A percentile compares a stretch with the other conserved stretches of the same genome.
phyloP scores from a whole-genome alignment of 64 coral and sea anemone genomes.

The Hydrozoanthus tunicans region DNA sequence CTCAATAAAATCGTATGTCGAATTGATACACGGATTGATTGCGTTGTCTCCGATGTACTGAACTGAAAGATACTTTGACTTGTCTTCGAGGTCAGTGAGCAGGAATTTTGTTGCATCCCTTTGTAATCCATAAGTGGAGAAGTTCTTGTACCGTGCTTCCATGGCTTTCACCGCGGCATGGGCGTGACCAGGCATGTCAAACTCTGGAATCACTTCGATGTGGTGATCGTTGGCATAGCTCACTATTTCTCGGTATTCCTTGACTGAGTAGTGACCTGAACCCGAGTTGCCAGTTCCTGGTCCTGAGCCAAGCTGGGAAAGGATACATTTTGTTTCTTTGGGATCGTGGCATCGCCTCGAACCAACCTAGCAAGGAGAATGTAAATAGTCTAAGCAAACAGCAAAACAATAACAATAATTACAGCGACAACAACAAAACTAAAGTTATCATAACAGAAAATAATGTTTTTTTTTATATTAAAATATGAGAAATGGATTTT shows the following conservation, averaged over 20 bases:
- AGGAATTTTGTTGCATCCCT: conserved; percentile 63
- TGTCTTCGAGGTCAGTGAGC: conserved; percentile 70
- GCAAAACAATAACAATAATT: background rate
- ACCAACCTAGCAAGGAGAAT: conserved; percentile 50
- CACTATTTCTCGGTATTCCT: conserved; percentile 84
- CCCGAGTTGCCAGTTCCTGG: conserved; percentile 58
- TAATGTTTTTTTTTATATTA: background rate
- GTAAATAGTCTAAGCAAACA: background rate
- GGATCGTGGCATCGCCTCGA: conserved; percentile 83
- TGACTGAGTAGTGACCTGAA: conserved; percentile 64
- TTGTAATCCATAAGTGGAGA: conserved; percentile 22
- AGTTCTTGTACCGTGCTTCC: conserved; percentile 76
- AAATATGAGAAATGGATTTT: background rate
- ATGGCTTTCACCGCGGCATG: conserved; percentile 88
- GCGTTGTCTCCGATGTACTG: conserved; percentile 92
- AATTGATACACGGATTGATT: conserved; percentile 87
- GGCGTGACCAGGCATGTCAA: conserved; percentile 93
- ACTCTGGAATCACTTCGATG: conserved; percentile 90
- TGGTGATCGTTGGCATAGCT: conserved; percentile 67
- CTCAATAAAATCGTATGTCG: conserved; percentile 91
- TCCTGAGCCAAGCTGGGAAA: conserved; percentile 92
- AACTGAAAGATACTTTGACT: conserved; percentile 83
- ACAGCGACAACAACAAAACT: background rate
- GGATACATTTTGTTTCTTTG: conserved; percentile 61
- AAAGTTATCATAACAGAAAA: background rate